A percentile compares a stretch with the other conserved stretches of the same genome.
These are phyloP conservation scores for Cistogaster globosa DNA, from an alignment of 2,888 invertebrate genomes.

Conservation along the genomic window DNA sequence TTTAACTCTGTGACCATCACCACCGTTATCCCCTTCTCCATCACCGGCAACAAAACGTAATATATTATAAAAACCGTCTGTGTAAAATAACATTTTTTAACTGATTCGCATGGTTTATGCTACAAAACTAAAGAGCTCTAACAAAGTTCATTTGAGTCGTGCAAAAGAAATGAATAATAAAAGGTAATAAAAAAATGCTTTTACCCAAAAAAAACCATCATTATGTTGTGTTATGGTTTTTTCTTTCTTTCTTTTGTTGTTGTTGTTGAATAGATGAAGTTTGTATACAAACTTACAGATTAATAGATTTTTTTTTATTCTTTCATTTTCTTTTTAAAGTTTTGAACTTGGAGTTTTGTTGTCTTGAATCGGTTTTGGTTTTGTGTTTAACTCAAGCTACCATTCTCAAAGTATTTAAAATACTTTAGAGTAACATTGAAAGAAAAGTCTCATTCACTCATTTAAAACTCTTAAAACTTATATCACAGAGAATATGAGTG, in stretches of 20 bases:
- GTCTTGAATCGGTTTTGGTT: background rate
- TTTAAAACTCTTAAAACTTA: conserved; percentile 6
- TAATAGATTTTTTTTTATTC: conserved; percentile 51
- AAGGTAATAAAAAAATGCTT: conserved; percentile 65
- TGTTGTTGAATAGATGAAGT: conserved; percentile 52
- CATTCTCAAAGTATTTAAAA: conserved; percentile 9
- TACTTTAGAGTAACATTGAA: conserved; percentile 5
- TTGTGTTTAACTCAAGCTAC: conserved; percentile 33
- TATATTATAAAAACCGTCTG: conserved; percentile 75
- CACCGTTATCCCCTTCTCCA: conserved; percentile 50
- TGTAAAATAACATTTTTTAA: conserved; percentile 76
- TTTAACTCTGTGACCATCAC: conserved; percentile 70
- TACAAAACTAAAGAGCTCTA: conserved; percentile 69
- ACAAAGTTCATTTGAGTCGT: conserved; percentile 57
- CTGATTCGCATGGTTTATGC: conserved; percentile 72
- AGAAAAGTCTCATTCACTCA: conserved; percentile 51
- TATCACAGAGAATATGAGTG: conserved; percentile 42
- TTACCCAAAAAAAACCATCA: conserved; percentile 60
- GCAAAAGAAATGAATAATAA: conserved; percentile 58
- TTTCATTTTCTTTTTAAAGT: conserved; percentile 65
- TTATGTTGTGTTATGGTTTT: conserved; percentile 47
- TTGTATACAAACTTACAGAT: conserved; percentile 24
- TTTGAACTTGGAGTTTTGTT: conserved; percentile 57
- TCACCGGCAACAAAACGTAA: conserved; percentile 65
- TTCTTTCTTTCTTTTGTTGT: too few relatives aligned